These are phyloP conservation scores for Macrosiphum euphorbiae DNA, from an alignment of 2,888 invertebrate genomes.

Conservation along the genomic window DNA sequence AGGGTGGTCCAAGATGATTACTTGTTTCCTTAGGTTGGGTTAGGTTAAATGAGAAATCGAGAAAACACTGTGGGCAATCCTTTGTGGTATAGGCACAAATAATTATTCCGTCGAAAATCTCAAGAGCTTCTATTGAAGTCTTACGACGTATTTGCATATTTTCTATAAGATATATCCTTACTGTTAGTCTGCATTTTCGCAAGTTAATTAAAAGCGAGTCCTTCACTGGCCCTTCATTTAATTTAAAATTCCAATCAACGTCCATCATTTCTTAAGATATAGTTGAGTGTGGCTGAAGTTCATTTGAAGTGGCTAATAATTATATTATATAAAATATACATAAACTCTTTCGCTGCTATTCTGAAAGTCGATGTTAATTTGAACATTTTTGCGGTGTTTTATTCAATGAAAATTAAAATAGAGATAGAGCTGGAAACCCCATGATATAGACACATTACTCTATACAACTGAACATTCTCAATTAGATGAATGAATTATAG, in stretches of 20 bases:
- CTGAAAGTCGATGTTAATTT: not conserved
- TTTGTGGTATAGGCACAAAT: not conserved
- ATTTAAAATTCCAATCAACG: conserved; percentile 4
- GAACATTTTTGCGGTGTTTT: not conserved
- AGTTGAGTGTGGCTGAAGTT: not conserved
- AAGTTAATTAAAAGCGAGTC: not conserved
- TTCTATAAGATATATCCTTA: not conserved
- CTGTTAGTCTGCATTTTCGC: not conserved
- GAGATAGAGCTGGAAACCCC: not conserved
- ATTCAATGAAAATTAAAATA: not conserved
- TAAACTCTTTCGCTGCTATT: not conserved
- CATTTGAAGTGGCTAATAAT: not conserved
- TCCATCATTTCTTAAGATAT: not conserved
- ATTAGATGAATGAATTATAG: not conserved
- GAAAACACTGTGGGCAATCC: not conserved
- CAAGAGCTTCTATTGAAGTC: not conserved
- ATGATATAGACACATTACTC: not conserved
- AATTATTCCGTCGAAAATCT: not conserved
- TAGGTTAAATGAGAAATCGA: not conserved
- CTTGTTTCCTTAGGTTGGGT: not conserved
- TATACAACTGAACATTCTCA: not conserved
- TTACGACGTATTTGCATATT: conserved; percentile 2
- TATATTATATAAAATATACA: not conserved
- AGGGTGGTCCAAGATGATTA: not conserved
- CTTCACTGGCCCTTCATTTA: not conserved